Conservation (phyloP, 1,140 invertebrate genomes). For the Drosophila subobscura region DNA sequence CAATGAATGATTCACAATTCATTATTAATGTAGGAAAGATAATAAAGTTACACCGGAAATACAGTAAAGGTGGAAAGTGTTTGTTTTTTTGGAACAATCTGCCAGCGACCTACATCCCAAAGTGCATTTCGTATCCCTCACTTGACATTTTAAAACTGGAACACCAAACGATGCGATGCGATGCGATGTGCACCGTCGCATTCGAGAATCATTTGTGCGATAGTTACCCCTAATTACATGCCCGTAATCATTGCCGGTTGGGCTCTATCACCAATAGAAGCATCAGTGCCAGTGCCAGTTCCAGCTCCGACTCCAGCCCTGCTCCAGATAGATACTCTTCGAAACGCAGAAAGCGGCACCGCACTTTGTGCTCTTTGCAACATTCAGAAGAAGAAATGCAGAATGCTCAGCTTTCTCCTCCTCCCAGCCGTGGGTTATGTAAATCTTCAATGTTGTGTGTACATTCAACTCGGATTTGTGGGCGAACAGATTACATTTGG, state of each 20-base stretch:
- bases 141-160: constrained; percentile 65
- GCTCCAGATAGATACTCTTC: constrained; percentile 6
- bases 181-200: constrained; percentile 57
- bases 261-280: constrained; percentile 36
- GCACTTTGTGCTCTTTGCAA: constrained; percentile 7
- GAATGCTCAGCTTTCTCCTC: constrained; percentile 66
- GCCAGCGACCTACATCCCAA: constrained; percentile 16
- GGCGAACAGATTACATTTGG: constrained; percentile 37
- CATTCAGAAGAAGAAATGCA: constrained; percentile 47
- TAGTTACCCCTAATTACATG: constrained; percentile 65
- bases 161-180: constrained; percentile 38
- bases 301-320: constrained; percentile 11
- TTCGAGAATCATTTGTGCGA: constrained; percentile 61
- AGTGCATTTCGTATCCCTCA: constrained; percentile 37
- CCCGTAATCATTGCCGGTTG: constrained; percentile 33
- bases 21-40: no score
- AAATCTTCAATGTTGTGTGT: constrained; percentile 35
- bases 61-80: constrained; percentile 8
- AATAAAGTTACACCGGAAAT: neutral
- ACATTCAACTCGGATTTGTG: constrained; percentile 51
- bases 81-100: constrained; percentile 18
- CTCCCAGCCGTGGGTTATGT: constrained; percentile 51
- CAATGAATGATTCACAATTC: no score
- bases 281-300: constrained; percentile 8
- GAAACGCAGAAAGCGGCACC: constrained; percentile 73